Evolutionary conservation across 2,113 vertebrate genomes (phyloP), one percentile per base, ranked within the genome.

Genomic region (Dromas ardeola): DNA sequence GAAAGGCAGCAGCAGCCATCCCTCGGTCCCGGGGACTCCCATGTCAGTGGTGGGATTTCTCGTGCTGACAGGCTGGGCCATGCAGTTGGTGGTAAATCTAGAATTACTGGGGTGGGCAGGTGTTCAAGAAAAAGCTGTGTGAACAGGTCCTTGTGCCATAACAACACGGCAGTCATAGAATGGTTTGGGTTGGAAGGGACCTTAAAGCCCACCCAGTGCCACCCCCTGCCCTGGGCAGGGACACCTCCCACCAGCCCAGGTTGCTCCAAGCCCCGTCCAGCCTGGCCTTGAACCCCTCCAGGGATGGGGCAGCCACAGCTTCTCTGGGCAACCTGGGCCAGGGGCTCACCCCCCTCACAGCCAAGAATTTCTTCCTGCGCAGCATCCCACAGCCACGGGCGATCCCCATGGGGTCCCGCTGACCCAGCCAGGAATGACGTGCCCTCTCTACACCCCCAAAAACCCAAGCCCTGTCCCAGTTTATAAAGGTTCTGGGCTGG

Each of bases 381-480:
- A 56, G 32, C n/a, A 45, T 12, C 38, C 65, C 38, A 38, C 18
- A 5, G 66, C 36, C 7, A 6, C 10, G 13, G 55, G 30, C 0
- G 1, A 82, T 62, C 18, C 23, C 6, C 1, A 0, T 0, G 1
- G 29, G 14, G 6, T 56, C 27, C 23, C 2, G 2, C 15, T 27
- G 76, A 43, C 45, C 30, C 56, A 45, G 47, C 45, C 52, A 15
- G 50, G 53, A 45, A 8, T 1, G 6, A 5, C 0, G 3, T 2
- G 13, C 11, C 11, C 13, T 26, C 40, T 36, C 49, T 61, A 15
- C 18, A 16, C 26, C 49, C 67, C 36, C 7, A 43, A 50, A 34
- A 2, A 3, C 26, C 10, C 15, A 6, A 62, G 38, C 15, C 10
- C 59, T 61, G 26, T 8, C 59, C 14, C 29, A 17, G 25, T 58